A percentile compares a stretch with the other conserved stretches of the same genome.
phyloP scores from a whole-genome alignment of 92 coral and sea anemone genomes.

The Epizoanthus ramosus region DNA sequence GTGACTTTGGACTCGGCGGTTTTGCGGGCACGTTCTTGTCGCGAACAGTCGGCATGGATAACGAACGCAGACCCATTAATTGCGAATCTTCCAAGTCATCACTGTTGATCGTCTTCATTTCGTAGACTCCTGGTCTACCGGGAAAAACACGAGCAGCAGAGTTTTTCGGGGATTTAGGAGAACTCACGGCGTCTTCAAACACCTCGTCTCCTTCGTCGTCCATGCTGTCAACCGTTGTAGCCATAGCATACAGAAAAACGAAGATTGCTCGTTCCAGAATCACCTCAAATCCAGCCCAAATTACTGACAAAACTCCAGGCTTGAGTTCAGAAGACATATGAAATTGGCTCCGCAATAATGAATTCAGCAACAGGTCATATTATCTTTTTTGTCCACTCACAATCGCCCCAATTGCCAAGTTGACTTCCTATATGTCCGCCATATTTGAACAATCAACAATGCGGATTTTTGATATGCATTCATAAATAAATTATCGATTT shows the following conservation, averaged over 20 bases:
- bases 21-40: slow-evolving; percentile 52
- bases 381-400: slow-evolving; percentile 44
- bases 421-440: slow-evolving; percentile 40
- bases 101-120: slow-evolving; percentile 36
- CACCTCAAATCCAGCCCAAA: neutral
- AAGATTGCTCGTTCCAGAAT: slow-evolving; percentile 18
- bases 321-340: slow-evolving; percentile 38
- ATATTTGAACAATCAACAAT: slow-evolving; percentile 35
- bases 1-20: slow-evolving; percentile 44
- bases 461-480: no score
- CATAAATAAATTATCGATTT: no score
- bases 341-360: slow-evolving; percentile 13
- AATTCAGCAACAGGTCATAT: slow-evolving; percentile 51
- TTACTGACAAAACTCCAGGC: slow-evolving; percentile 24
- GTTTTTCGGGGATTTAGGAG: slow-evolving; percentile 19
- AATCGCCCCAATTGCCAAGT: slow-evolving; percentile 12
- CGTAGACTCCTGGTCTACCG: slow-evolving; percentile 37
- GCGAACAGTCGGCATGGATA: slow-evolving; percentile 69
- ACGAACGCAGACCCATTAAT: slow-evolving; percentile 49
- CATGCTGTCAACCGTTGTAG: slow-evolving; percentile 21
- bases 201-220: slow-evolving; percentile 28
- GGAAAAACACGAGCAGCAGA: slow-evolving; percentile 23
- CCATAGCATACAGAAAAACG: slow-evolving; percentile 39
- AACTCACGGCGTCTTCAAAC: slow-evolving; percentile 3
- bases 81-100: slow-evolving; percentile 23